Conservation (phyloP, 2,113 vertebrate species). For the Steatornis caripensis region DNA sequence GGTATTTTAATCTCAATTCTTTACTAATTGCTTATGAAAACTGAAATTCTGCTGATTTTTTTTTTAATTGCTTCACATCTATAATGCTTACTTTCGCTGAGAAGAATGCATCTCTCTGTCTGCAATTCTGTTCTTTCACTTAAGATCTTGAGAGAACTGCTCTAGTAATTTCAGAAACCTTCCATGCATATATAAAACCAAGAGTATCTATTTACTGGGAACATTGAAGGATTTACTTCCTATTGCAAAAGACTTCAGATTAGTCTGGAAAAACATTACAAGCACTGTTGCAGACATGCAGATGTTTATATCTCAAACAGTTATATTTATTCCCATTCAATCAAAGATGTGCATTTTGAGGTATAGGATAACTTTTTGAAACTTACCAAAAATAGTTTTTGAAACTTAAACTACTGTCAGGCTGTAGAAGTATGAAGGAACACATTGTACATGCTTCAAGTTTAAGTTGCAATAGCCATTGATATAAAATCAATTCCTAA, state of each 20-base stretch:
- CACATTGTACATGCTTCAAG: not conserved
- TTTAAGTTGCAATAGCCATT: not conserved
- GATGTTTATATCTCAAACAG: not conserved
- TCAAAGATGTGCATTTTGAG: not conserved
- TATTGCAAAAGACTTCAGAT: not conserved
- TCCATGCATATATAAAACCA: not conserved
- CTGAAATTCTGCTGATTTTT: not conserved
- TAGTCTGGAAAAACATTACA: not conserved
- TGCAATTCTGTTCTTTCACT: not conserved
- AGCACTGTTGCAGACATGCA: not conserved
- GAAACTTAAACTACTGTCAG: not conserved
- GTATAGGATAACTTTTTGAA: not conserved
- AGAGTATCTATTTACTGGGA: not conserved
- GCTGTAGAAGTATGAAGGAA: not conserved
- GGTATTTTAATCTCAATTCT: not conserved
- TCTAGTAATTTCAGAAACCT: not conserved
- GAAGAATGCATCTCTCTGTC: not conserved
- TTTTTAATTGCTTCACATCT: not conserved
- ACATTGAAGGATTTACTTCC: not conserved
- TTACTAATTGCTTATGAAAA: not conserved
- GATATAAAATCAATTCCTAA: not conserved
- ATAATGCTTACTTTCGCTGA: not conserved
- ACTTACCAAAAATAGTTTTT: not conserved
- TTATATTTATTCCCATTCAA: not conserved
- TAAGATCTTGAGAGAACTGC: not conserved